Conservation (phyloP, 2,888 invertebrate genomes). For the Tetropium fuscum region DNA sequence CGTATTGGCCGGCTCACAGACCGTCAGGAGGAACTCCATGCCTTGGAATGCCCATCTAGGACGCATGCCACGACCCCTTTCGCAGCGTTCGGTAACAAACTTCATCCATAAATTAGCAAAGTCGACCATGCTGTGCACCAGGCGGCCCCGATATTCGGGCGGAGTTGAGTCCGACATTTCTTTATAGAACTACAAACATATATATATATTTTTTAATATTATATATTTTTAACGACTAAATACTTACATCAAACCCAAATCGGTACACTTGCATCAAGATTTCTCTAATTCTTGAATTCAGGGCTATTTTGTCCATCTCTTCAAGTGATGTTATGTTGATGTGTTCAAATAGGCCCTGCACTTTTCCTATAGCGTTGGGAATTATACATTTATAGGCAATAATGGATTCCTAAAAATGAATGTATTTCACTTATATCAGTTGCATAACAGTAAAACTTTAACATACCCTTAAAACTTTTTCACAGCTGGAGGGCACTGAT, state of each 20-base stretch:
- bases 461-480: conserved; percentile 41
- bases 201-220: background rate
- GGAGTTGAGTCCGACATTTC: conserved; percentile 76
- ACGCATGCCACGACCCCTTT: conserved; percentile 78
- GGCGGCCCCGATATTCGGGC: conserved; percentile 60
- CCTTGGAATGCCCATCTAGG: conserved; percentile 93
- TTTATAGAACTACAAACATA: conserved; percentile 72
- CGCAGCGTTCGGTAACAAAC: conserved; percentile 87
- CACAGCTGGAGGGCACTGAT: conserved; percentile 27
- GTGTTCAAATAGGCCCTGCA: conserved; percentile 69
- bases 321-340: conserved; percentile 68
- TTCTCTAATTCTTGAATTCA: conserved; percentile 77
- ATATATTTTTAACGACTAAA: background rate
- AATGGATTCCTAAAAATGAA: conserved; percentile 67
- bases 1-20: conserved; percentile 87
- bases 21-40: conserved; percentile 85
- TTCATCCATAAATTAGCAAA: conserved; percentile 91
- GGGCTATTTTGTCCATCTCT: conserved; percentile 71
- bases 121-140: conserved; percentile 73
- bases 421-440: background rate
- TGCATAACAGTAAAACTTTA: background rate
- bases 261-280: conserved; percentile 89
- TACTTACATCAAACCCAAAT: conserved; percentile 86
- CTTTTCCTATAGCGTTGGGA: conserved; percentile 69
- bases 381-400: conserved; percentile 71